Evolutionary conservation across 2,113 vertebrate species (phyloP).

Genomic region (Solenodon paradoxus): DNA sequence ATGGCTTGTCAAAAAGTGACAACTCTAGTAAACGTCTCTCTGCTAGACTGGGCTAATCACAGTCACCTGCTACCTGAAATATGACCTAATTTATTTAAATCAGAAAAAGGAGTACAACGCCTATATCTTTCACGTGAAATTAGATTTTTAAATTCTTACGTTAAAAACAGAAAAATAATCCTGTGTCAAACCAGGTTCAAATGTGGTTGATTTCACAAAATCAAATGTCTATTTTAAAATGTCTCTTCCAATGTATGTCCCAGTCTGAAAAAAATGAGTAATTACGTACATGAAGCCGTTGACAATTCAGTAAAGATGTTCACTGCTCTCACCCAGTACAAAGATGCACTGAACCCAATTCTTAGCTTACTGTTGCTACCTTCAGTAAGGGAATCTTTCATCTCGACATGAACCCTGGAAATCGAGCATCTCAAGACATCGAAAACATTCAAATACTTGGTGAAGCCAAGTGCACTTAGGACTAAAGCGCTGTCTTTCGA

Average conservation of each 20-base stretch:
- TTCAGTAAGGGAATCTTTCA: not conserved
- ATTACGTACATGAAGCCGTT: not conserved
- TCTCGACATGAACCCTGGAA: not conserved
- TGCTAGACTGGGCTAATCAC: not conserved
- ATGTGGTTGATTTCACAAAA: not conserved
- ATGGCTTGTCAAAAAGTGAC: not conserved
- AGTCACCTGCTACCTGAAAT: conserved; percentile 2
- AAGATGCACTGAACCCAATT: not conserved
- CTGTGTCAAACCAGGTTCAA: not conserved
- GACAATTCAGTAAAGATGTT: not conserved
- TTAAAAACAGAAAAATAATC: conserved; percentile 9
- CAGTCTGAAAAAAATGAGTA: not conserved
- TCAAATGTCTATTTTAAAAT: not conserved
- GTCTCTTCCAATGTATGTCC: not conserved
- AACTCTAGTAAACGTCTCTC: not conserved
- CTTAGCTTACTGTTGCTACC: not conserved
- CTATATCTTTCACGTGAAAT: not conserved
- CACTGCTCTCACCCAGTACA: not conserved
- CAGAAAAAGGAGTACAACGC: not conserved
- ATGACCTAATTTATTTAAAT: not conserved
- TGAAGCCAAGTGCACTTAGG: not conserved
- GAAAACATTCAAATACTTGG: not conserved
- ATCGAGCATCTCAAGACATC: not conserved
- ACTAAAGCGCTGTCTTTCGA: not conserved
- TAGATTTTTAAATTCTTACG: not conserved